Conservation (phyloP, 2,888 invertebrate species). For the Acanthosepion pharaonis region DNA sequence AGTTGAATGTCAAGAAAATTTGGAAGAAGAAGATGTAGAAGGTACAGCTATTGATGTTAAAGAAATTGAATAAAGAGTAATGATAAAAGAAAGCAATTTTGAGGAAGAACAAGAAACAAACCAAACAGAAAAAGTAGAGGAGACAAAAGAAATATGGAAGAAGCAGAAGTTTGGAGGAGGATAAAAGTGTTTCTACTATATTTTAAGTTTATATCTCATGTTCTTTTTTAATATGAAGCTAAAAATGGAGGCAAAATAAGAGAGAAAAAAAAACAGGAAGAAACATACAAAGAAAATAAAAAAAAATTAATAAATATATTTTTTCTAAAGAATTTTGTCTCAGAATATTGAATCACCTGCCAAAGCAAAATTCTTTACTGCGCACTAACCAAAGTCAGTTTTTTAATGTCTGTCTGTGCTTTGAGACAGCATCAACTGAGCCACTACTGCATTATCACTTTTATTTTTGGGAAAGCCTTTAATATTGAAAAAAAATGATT, state of each 20-base stretch:
- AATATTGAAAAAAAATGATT: neutral
- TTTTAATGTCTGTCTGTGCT: conserved; percentile 6
- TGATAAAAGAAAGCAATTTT: too few species aligned
- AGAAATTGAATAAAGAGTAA: neutral
- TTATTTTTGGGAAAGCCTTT: neutral
- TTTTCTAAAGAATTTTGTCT: neutral
- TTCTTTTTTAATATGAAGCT: neutral
- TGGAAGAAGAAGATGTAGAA: neutral
- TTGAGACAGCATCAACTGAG: neutral
- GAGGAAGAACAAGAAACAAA: neutral
- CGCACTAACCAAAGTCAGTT: neutral
- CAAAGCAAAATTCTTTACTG: neutral
- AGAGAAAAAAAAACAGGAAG: neutral
- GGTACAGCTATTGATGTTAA: neutral
- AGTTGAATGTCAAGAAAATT: conserved; percentile 1
- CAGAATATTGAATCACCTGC: conserved; percentile 8
- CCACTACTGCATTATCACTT: neutral
- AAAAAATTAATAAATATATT: neutral
- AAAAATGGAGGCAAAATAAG: neutral
- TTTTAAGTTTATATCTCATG: neutral
- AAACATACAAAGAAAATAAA: neutral
- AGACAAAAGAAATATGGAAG: neutral
- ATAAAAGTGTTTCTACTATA: neutral
- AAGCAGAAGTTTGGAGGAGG: neutral
- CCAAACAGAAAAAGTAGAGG: neutral